Evolutionary conservation across 2,113 vertebrate species (phyloP), one percentile per base, ranked within the genome.

Genomic region (Urocolius indicus): DNA sequence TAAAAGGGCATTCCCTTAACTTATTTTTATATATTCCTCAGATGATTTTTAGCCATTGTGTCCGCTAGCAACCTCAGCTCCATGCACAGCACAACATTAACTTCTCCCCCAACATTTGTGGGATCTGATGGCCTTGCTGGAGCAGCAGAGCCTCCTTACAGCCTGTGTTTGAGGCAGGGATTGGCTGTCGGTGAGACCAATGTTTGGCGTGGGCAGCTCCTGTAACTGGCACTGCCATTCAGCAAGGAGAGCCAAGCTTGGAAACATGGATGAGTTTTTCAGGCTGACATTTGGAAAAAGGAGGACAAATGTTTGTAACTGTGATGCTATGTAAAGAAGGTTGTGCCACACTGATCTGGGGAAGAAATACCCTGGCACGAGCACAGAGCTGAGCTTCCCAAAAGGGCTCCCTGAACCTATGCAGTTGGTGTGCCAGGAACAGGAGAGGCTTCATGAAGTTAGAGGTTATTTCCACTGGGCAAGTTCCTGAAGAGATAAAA

Each of bases 121-220:
- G 36, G 73, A 49, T 34, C 61, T 67, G 45, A 26, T 77, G 14
- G 18, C 51, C 91, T 71, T 51, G 8, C 73, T 63, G 68, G 38
- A 55, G 61, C 23, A 26, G 27, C 52, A 81, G 68, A 73, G 59
- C 16, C 20, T 2, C 19, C 1, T 22, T n/a, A 6, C 7, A 62
- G 19, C 65, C 52, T 14, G 48, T 26, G 9, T 51, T 78, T 72
- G 45, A 23, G 69, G 52, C 29, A 23, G 51, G 18, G 61, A 12
- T 9, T 22, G 48, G 52, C 16, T 62, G 22, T 15, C 34, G 45
- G 52, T 19, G 22, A 74, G 54, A 84, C n/a, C 76, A 34, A 20
- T 0, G 0, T 27, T 78, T 52, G 43, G 65, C 49, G 78, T 2
- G 1, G 11, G 30, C 66, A 14, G n/a, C 8, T 20, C 22, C 80